Conservation (phyloP, 2,888 invertebrate genomes). For the Polymixis lichenea region DNA sequence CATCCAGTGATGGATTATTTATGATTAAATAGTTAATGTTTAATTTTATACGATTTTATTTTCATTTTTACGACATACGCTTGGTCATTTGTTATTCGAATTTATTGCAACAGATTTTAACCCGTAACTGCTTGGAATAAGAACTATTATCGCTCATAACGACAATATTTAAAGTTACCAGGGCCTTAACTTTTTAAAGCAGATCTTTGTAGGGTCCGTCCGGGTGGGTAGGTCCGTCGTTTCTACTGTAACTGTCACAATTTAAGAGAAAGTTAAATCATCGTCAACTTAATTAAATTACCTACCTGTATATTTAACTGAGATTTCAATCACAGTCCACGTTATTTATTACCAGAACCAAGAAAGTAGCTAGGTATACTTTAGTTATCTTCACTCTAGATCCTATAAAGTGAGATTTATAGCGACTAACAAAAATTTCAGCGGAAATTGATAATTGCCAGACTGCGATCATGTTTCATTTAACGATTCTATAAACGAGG, state of each 20-base stretch:
- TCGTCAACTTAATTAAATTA: conserved; percentile 10
- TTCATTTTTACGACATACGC: too few species aligned
- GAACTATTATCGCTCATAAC: too few species aligned
- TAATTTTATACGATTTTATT: too few species aligned
- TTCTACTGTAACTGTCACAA: neutral
- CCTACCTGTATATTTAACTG: conserved; percentile 12
- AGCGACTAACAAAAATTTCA: neutral
- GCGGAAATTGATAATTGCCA: conserved; percentile 10
- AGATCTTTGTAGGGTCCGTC: neutral
- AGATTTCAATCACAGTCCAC: conserved; percentile 24
- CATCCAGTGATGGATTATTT: too few species aligned
- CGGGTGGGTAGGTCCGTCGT: too few species aligned
- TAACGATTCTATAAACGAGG: neutral
- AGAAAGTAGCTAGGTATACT: conserved; percentile 5
- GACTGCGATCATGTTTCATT: conserved; percentile 9
- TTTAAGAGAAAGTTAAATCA: conserved; percentile 30
- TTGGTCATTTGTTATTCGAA: too few species aligned
- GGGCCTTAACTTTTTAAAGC: neutral
- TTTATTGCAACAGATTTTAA: too few species aligned
- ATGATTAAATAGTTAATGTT: too few species aligned
- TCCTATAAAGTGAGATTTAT: conserved; percentile 18
- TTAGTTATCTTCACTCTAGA: conserved; percentile 8
- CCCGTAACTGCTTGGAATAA: too few species aligned
- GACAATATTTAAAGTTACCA: too few species aligned
- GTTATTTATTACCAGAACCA: conserved; percentile 18